phyloP scores from a whole-genome alignment of 23 tunicate species.

The Ascidia mentula region DNA sequence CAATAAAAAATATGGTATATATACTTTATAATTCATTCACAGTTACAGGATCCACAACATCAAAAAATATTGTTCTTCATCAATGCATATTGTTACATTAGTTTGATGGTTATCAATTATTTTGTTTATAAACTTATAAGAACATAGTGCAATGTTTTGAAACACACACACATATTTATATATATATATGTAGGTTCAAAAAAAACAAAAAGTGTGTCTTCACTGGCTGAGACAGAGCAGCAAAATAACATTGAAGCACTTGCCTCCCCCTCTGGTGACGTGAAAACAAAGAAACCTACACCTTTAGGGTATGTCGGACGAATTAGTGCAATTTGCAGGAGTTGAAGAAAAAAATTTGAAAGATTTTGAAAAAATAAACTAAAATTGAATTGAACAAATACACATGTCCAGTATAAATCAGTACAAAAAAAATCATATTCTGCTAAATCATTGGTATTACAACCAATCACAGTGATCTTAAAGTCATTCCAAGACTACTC shows the following conservation, averaged over 20 bases:
- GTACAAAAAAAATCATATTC: background rate
- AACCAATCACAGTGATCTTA: background rate
- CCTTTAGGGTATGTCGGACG: slow-evolving; percentile 1
- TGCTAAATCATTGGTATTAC: too few relatives aligned
- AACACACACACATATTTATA: too few relatives aligned
- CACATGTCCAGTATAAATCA: background rate
- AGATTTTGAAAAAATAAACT: too few relatives aligned
- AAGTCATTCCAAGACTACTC: background rate
- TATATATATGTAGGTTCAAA: too few relatives aligned
- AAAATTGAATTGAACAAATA: background rate
- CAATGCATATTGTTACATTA: too few relatives aligned
- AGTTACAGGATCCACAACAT: too few relatives aligned
- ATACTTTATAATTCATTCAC: too few relatives aligned
- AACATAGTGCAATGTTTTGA: too few relatives aligned
- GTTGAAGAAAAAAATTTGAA: too few relatives aligned
- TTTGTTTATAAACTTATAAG: background rate
- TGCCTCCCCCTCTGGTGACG: background rate
- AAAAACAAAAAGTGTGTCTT: background rate
- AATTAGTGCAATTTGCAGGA: too few relatives aligned
- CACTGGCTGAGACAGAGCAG: background rate
- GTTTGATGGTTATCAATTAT: background rate
- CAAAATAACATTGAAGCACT: background rate
- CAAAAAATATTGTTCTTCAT: too few relatives aligned
- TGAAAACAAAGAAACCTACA: background rate
- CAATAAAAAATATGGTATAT: too few relatives aligned